Conservation (phyloP, 37 sponge, comb jelly and placozoan genomes). For the Geodia barretti region DNA sequence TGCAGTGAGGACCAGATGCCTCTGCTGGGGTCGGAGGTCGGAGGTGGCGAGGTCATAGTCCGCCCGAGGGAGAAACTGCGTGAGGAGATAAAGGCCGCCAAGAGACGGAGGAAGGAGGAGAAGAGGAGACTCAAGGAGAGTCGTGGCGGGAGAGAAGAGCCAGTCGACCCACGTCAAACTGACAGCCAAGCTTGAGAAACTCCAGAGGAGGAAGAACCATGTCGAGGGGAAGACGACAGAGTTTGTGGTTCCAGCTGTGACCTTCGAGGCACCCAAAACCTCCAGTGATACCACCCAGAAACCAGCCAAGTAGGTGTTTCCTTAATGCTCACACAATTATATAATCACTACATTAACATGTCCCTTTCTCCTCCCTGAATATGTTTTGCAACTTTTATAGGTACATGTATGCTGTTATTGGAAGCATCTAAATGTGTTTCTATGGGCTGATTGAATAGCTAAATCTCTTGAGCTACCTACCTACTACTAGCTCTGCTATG, state of each 20-base stretch:
- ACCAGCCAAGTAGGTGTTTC: background rate
- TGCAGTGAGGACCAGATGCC: background rate
- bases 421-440: too few relatives aligned
- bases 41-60: background rate
- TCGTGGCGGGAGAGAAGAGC: background rate
- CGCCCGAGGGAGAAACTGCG: conserved; percentile 19
- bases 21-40: background rate
- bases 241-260: background rate
- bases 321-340: conserved; percentile 33
- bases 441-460: too few relatives aligned
- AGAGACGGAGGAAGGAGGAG: conserved; percentile 38
- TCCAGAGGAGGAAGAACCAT: conserved; percentile 3
- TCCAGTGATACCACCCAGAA: background rate
- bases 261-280: background rate
- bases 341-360: too few relatives aligned
- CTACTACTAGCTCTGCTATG: too few relatives aligned
- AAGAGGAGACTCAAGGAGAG: background rate
- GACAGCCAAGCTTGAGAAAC: background rate
- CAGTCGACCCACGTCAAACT: background rate
- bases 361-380: too few relatives aligned
- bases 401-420: conserved; percentile 19
- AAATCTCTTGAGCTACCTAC: too few relatives aligned
- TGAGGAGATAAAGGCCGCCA: conserved; percentile 36
- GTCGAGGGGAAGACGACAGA: background rate
- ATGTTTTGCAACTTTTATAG: too few relatives aligned